Evolutionary conservation across 2,797 vertebrate genomes (phyloP).

Genomic region (Rhinoraja longicauda): DNA sequence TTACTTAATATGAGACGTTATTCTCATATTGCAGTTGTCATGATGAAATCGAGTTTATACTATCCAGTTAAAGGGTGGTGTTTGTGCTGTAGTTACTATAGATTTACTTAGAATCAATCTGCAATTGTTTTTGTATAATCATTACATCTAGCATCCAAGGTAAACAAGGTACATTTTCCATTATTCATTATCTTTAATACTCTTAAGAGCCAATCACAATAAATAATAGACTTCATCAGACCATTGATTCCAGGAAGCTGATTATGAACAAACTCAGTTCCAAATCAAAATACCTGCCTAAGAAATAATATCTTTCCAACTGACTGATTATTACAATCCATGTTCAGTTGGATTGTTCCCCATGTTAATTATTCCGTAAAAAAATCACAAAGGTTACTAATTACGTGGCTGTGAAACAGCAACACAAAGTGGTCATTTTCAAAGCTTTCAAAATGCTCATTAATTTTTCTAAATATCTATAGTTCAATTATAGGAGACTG

Average conservation of each 20-base stretch:
- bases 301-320: conserved; percentile 40
- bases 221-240: background rate
- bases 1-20: background rate
- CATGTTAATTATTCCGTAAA: conserved; percentile 26
- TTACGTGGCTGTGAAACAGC: background rate
- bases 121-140: background rate
- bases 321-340: conserved; percentile 43
- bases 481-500: background rate
- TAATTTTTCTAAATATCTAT: background rate
- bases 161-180: background rate
- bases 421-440: conserved; percentile 4
- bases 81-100: background rate
- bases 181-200: conserved; percentile 21
- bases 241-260: background rate
- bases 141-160: background rate
- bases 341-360: conserved; percentile 13
- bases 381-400: conserved; percentile 36
- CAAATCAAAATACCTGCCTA: background rate
- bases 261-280: background rate
- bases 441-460: background rate
- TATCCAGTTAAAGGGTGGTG: background rate
- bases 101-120: background rate
- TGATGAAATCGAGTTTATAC: background rate
- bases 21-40: background rate
- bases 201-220: background rate